Evolutionary conservation across 2,797 vertebrate species (phyloP).

Genomic region (Benthosema pterotum): DNA sequence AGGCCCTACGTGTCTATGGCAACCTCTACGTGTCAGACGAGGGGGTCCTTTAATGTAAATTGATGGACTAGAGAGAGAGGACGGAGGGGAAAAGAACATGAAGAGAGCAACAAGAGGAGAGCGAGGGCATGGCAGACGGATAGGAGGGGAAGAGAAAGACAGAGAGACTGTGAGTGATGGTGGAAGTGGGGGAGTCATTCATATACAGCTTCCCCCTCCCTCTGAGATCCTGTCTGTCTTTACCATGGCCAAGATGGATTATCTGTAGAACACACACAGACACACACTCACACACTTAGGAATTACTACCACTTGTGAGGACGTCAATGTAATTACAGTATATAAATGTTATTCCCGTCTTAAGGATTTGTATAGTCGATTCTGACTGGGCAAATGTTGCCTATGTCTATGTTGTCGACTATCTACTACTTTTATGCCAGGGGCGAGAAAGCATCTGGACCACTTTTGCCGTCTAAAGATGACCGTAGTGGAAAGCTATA

Average conservation of each 20-base stretch:
- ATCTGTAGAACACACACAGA: conserved; percentile 46
- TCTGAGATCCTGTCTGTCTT: conserved; percentile 63
- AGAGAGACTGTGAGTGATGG: conserved; percentile 65
- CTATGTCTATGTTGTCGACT: too few species aligned
- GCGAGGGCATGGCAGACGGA: conserved; percentile 5
- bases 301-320: too few species aligned
- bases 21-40: conserved; percentile 27
- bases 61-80: neutral
- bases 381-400: too few species aligned
- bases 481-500: too few species aligned
- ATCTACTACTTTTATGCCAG: too few species aligned
- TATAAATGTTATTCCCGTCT: too few species aligned
- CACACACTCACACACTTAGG: conserved; percentile 14
- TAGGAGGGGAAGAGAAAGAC: conserved; percentile 3
- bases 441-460: too few species aligned
- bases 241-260: conserved; percentile 64
- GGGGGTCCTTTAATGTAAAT: conserved; percentile 13
- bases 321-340: too few species aligned
- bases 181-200: conserved; percentile 61
- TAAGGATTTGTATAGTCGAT: too few species aligned
- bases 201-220: conserved; percentile 71
- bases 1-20: conserved; percentile 47
- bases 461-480: too few species aligned
- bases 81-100: conserved; percentile 8
- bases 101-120: conserved; percentile 30